phyloP scores from a whole-genome alignment of 2,888 invertebrate genomes.

The Mamestra brassicae region DNA sequence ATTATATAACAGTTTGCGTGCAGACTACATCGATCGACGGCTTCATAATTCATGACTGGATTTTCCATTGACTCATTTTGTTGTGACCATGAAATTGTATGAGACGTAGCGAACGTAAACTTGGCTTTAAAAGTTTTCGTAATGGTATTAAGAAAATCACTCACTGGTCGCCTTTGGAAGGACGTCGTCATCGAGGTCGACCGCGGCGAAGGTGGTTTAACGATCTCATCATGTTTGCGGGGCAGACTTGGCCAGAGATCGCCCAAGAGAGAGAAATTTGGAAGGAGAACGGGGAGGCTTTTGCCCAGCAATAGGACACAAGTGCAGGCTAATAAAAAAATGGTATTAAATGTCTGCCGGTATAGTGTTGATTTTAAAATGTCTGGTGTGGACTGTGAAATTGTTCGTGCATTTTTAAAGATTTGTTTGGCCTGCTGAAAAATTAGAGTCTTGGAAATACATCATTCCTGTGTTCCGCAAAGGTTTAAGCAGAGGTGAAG shows the following conservation, averaged over 20 bases:
- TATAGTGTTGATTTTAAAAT: slow-evolving; percentile 10
- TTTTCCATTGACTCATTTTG: slow-evolving; percentile 72
- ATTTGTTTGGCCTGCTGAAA: not conserved
- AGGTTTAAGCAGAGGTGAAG: no score
- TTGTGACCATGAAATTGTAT: slow-evolving; percentile 56
- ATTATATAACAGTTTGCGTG: slow-evolving; percentile 69
- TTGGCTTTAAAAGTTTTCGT: slow-evolving; percentile 14
- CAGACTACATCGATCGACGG: slow-evolving; percentile 73
- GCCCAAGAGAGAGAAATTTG: no score
- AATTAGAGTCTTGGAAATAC: not conserved
- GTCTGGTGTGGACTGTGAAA: not conserved
- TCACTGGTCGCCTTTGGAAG: no score
- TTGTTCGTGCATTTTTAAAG: not conserved
- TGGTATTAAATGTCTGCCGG: not conserved
- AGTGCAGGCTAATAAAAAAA: no score
- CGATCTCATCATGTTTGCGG: no score
- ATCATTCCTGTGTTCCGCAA: no score
- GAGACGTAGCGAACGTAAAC: slow-evolving; percentile 28
- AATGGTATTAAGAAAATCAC: not conserved
- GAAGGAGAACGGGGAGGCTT: no score
- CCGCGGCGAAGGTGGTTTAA: no score
- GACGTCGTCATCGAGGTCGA: no score
- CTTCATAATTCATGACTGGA: slow-evolving; percentile 72
- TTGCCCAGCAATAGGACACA: no score
- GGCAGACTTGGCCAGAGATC: no score